phyloP scores from a whole-genome alignment of 2,797 vertebrate species.

The Chlorospingus semifuscus region DNA sequence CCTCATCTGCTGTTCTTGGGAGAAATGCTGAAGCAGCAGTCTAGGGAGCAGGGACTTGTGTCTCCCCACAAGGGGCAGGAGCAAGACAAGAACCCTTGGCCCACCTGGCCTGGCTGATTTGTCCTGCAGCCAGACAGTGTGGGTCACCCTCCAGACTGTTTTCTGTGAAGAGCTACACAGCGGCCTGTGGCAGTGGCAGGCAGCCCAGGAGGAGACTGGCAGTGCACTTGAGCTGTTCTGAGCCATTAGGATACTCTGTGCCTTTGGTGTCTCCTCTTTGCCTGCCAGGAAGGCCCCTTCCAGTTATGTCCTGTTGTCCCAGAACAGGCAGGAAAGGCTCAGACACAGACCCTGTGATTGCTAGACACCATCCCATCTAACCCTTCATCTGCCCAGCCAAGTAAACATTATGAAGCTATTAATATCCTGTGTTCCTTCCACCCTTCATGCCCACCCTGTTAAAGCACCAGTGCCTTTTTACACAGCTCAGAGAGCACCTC shows the following conservation, averaged over 20 bases:
- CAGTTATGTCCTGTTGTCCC: not conserved
- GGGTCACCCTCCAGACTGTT: not conserved
- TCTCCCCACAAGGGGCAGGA: not conserved
- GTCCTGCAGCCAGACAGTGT: not conserved
- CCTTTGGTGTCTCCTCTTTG: not conserved
- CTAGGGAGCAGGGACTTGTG: not conserved
- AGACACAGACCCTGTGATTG: not conserved
- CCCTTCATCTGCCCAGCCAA: not conserved
- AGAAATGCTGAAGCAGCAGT: not conserved
- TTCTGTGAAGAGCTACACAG: not conserved
- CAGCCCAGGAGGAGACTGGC: not conserved
- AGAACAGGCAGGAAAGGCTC: not conserved
- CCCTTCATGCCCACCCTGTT: not conserved
- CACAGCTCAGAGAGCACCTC: not conserved
- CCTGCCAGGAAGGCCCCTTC: not conserved
- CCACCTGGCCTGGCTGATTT: not conserved
- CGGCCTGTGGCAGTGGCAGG: not conserved
- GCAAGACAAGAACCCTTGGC: not conserved
- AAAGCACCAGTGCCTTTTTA: not conserved
- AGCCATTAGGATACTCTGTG: fast-evolving
- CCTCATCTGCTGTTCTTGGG: not conserved
- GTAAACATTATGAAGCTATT: not conserved
- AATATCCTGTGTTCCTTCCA: not conserved
- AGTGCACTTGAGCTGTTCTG: not conserved
- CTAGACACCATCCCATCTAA: not conserved